Evolutionary conservation across 2,797 vertebrate genomes (phyloP).

Genomic region (Sebastes hubbsi): DNA sequence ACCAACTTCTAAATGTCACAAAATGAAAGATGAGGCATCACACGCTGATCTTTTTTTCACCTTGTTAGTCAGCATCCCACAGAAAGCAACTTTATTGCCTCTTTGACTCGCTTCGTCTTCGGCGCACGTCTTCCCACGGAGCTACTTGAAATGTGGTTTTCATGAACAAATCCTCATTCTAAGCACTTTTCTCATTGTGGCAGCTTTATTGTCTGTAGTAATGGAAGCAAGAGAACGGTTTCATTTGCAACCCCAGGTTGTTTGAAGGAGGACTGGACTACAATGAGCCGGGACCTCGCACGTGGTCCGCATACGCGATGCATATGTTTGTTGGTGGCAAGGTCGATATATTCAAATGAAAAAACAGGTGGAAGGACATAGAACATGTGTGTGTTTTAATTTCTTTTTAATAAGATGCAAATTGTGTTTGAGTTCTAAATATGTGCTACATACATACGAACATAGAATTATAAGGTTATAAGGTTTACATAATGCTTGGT

Average conservation of each 20-base stretch:
- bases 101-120: slow-evolving; percentile 16
- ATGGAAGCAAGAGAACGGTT: background rate
- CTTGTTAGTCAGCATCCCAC: slow-evolving; percentile 59
- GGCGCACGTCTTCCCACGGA: background rate
- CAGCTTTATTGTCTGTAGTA: slow-evolving; percentile 45
- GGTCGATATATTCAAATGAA: background rate
- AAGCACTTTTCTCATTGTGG: slow-evolving; percentile 18
- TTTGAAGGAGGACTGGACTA: slow-evolving; percentile 5
- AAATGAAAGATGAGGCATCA: slow-evolving; percentile 52
- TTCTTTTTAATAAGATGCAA: background rate
- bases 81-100: slow-evolving; percentile 58
- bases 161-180: slow-evolving; percentile 3
- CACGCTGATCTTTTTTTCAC: slow-evolving; percentile 31
- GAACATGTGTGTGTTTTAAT: background rate
- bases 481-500: background rate
- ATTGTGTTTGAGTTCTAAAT: background rate
- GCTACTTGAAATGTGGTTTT: slow-evolving; percentile 48
- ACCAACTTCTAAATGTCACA: slow-evolving; percentile 43
- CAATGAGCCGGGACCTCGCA: background rate
- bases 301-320: no score
- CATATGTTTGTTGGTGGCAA: slow-evolving; percentile 13
- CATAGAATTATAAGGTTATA: background rate
- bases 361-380: background rate
- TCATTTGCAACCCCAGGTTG: slow-evolving; percentile 22
- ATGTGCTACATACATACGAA: background rate